Evolutionary conservation across 2,888 invertebrate species (phyloP), one percentile per base, ranked within the genome.

Genomic region (Lottia scabra): DNA sequence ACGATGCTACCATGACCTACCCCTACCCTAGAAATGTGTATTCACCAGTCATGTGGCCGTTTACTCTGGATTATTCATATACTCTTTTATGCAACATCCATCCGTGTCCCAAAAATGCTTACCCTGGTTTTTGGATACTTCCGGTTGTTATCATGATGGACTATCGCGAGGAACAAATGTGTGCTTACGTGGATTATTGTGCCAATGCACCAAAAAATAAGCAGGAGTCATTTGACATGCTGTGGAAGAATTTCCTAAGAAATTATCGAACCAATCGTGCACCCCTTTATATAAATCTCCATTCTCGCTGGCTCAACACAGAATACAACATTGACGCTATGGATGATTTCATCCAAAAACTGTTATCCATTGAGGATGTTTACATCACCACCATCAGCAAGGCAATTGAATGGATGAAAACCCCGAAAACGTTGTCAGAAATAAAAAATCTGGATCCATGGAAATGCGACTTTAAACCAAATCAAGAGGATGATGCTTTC

Each of bases 41-140:
- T 90, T 97, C 97, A 72, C 96, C 96, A 6, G 93, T 96, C 70
- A 67, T 81, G 67, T 97, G 97, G 97, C 98, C 97, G 0, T 97
- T 97, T 90, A 97, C 97, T 0, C 91, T 98, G 63, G 97, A 97
- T 90, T 96, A 75, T 67, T 81, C 84, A 2, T 87, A 82, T 74
- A 82, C 84, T 10, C 78, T 84, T 23, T 84, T 83, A 19, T 86
- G 86, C 70, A 84, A 86, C 70, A 85, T 86, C 8, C 78, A 82
- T n/a, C 84, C 85, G 0, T 86, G 86, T 73, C 86, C 86, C 15
- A 74, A 74, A 38, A 76, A 78, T 10, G 75, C 75, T 13, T 84
- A 85, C 80, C 91, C 92, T 12, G 93, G 93, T 0, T 87, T 92
- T 62, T 94, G 94, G 94, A 92, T 93, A 0, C 83, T 92, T 0